A percentile compares a stretch with the other conserved stretches of the same genome.
phyloP scores from a whole-genome alignment of 1,140 invertebrate genomes.

The Conopomorpha cramerella region DNA sequence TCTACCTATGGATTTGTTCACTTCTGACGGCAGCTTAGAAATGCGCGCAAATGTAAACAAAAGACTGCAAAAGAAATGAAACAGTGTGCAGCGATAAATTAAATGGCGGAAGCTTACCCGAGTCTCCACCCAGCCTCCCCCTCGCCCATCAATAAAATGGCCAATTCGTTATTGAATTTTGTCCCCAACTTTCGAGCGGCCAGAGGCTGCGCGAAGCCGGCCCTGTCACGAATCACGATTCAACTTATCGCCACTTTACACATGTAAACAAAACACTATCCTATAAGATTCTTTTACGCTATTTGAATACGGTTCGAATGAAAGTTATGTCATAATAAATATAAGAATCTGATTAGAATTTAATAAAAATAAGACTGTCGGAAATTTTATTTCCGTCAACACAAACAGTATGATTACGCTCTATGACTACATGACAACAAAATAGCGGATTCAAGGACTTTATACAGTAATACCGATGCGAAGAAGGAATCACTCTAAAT shows the following conservation, averaged over 20 bases:
- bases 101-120: slow-evolving; percentile 43
- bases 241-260: slow-evolving; percentile 30
- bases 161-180: slow-evolving; percentile 62
- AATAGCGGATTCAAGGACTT: background rate
- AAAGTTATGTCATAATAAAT: slow-evolving; percentile 55
- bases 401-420: slow-evolving; percentile 32
- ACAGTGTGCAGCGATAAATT: slow-evolving; percentile 19
- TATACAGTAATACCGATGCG: no score
- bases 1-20: background rate
- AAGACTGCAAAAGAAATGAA: slow-evolving; percentile 19
- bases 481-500: no score
- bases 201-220: slow-evolving; percentile 48
- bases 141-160: slow-evolving; percentile 62
- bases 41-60: slow-evolving; percentile 16
- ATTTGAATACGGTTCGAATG: slow-evolving; percentile 25
- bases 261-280: slow-evolving; percentile 35
- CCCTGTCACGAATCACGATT: slow-evolving; percentile 38
- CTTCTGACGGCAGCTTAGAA: background rate
- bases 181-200: slow-evolving; percentile 41
- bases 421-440: no score
- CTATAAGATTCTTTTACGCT: slow-evolving; percentile 17
- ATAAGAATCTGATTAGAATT: slow-evolving; percentile 42
- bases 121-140: slow-evolving; percentile 54
- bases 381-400: slow-evolving; percentile 30
- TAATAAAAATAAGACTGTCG: slow-evolving; percentile 40